These are phyloP conservation scores for Rhinoptilus africanus DNA, from an alignment of 2,113 vertebrate species.

Conservation along the genomic window DNA sequence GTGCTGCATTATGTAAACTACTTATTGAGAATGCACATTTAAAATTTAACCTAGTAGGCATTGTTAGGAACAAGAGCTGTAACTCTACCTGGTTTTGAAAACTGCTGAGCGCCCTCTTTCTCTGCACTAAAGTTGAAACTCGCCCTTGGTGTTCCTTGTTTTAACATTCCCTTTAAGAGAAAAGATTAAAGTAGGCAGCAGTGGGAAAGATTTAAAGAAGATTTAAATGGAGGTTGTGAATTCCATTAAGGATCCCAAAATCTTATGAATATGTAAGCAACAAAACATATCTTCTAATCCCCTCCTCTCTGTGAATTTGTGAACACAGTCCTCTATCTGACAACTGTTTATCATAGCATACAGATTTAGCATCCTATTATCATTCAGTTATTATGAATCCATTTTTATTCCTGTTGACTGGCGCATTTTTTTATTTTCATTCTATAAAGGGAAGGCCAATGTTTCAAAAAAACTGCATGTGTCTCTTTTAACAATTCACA, in stretches of 20 bases:
- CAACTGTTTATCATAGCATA: background rate
- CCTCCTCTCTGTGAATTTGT: background rate
- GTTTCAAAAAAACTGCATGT: background rate
- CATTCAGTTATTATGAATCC: background rate
- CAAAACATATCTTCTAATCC: background rate
- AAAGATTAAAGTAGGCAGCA: background rate
- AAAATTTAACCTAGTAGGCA: background rate
- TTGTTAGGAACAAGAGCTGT: background rate
- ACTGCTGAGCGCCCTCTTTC: background rate
- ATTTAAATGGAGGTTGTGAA: background rate
- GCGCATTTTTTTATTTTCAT: background rate
- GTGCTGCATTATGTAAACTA: background rate
- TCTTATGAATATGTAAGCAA: background rate
- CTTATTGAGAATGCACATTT: background rate
- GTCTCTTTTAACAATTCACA: background rate
- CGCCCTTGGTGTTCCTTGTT: background rate
- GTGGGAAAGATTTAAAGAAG: background rate
- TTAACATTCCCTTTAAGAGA: background rate
- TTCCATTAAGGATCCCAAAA: background rate
- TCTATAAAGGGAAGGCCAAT: background rate
- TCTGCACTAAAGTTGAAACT: background rate
- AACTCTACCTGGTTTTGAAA: constrained; percentile 3
- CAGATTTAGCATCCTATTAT: background rate
- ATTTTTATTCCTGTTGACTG: background rate
- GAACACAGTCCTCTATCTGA: background rate